A percentile compares a stretch with the other conserved stretches of the same genome.
Evolutionary conservation across 2,797 vertebrate species (phyloP).

Genomic region (Toxotes lorentzi): DNA sequence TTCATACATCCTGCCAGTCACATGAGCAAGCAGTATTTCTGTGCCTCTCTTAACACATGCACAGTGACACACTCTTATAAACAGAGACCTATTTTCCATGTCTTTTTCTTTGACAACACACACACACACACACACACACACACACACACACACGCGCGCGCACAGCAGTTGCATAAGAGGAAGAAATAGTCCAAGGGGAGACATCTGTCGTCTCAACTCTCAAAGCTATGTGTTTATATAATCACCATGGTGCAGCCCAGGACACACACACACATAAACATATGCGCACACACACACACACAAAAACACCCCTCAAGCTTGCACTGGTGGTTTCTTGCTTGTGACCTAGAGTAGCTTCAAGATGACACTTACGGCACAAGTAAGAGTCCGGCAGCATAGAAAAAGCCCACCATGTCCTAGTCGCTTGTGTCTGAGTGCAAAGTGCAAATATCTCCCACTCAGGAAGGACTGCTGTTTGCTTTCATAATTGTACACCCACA

Average conservation of each 20-base stretch:
- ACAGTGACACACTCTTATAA: slow-evolving; percentile 24
- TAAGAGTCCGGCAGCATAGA: neutral
- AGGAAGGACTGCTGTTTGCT: neutral
- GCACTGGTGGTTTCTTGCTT: slow-evolving; percentile 36
- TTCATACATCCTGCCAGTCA: slow-evolving; percentile 31
- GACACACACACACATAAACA: slow-evolving; percentile 12
- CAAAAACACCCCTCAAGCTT: slow-evolving; percentile 12
- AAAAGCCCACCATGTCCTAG: neutral
- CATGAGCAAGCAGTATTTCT: slow-evolving; percentile 22
- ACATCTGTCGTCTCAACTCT: slow-evolving; percentile 78
- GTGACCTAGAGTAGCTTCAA: slow-evolving; percentile 20
- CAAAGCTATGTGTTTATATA: slow-evolving; percentile 79
- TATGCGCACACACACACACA: neutral
- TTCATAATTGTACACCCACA: neutral
- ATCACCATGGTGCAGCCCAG: slow-evolving; percentile 64
- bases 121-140: neutral
- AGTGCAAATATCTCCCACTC: slow-evolving; percentile 7
- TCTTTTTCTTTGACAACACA: slow-evolving; percentile 24
- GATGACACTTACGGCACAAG: slow-evolving; percentile 20
- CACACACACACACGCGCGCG: slow-evolving; percentile 6
- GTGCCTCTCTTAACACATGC: slow-evolving; percentile 12
- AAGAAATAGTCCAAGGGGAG: slow-evolving; percentile 75
- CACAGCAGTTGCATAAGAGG: slow-evolving; percentile 77
- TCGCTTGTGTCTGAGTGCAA: slow-evolving; percentile 3
- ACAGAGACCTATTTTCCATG: slow-evolving; percentile 40